Percentiles rank a stretch among this genome's conserved stretches.
These are phyloP conservation scores for Ciconia maguari DNA, from an alignment of 2,113 vertebrate genomes.

Conservation along the genomic window DNA sequence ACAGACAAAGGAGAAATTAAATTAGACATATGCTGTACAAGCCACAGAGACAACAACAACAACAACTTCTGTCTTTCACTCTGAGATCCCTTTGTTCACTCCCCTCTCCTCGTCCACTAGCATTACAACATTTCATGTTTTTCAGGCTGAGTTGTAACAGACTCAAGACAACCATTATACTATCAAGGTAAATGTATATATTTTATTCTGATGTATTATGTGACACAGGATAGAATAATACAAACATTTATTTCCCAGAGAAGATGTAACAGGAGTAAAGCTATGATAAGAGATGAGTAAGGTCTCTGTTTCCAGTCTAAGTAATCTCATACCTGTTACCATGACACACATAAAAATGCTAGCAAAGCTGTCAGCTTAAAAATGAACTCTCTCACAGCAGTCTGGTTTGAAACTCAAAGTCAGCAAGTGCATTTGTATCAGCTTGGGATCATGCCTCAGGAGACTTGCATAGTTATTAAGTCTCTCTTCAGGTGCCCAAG, in stretches of 20 bases:
- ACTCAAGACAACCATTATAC: background rate
- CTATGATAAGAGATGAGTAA: background rate
- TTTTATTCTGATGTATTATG: background rate
- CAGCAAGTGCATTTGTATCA: background rate
- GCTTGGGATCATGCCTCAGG: background rate
- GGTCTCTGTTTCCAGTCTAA: background rate
- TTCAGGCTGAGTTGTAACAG: background rate
- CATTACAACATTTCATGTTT: background rate
- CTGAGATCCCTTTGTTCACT: background rate
- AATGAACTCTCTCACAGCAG: background rate
- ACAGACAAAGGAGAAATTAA: background rate
- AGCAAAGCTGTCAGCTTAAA: background rate
- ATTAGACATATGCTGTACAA: background rate
- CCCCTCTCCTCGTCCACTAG: background rate
- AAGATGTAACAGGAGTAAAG: background rate
- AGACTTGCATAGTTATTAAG: background rate
- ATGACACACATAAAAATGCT: background rate
- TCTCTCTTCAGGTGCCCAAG: constrained; percentile 12
- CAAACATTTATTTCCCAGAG: background rate
- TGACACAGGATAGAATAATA: background rate
- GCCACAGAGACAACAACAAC: background rate
- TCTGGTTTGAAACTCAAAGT: background rate
- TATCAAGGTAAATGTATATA: background rate
- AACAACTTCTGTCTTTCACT: background rate
- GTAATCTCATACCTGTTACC: background rate